Base-by-base conservation (phyloP, 1,140 invertebrate species). In the Limonius californicus region DNA sequence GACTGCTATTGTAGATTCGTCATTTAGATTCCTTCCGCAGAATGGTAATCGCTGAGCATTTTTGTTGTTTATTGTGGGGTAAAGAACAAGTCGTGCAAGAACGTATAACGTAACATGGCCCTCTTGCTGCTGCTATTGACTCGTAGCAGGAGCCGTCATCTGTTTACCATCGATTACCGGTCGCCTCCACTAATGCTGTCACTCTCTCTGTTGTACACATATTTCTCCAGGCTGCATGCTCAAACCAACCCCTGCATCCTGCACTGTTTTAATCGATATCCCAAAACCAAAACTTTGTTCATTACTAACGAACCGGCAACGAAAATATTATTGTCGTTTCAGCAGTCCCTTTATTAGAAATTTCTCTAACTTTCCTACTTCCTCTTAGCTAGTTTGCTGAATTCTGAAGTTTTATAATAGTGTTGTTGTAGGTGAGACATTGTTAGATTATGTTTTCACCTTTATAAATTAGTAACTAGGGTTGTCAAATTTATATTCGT, bases 111-210 rank as follows among this genome's bases (percentile, higher is more conserved):
- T 50, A 50, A 50, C 14, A 50, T 21, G 15, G 15, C 45, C 45
- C 45, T 50, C 45, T 50, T 45, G 54, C 62, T 60, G 62, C 62
- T 65, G 67, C 59, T 72, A 72, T 72, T 68, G 69, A 70, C 67
- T 66, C 45, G 61, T 64, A 68, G 63, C 67, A 57, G 64, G 54
- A 65, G 65, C 69, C 71, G 72, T 74, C 72, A 74, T 74, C 72
- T 74, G 72, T 73, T 74, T 74, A 67, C 64, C 70, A 74, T 74
- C 72, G 72, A 74, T 74, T 74, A 72, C 66, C 67, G 65, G 69
- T 74, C 70, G 72, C 69, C 68, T 70, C 68, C 70, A 74, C 61
- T 59, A 59, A 68, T 65, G 67, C 63, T 70, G 68, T 70, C 70
- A 72, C 64, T 72, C 67, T 67, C 68, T 50, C 45, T 50, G 45